phyloP scores from a whole-genome alignment of 2,797 vertebrate species.

The Enteromius paludinosus region DNA sequence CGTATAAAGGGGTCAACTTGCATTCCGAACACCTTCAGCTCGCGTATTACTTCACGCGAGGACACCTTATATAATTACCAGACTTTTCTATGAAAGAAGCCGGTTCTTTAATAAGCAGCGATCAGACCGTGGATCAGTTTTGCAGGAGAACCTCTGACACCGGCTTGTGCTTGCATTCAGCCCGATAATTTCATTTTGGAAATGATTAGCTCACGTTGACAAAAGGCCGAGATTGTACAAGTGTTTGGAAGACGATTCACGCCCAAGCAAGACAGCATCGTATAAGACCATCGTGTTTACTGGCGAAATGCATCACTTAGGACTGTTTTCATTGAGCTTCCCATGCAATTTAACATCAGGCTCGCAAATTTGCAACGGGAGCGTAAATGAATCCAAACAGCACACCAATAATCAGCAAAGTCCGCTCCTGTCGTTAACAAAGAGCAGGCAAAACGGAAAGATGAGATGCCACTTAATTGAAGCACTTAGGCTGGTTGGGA shows the following conservation, averaged over 20 bases:
- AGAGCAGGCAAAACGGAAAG: constrained; percentile 58
- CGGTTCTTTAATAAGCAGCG: constrained; percentile 20
- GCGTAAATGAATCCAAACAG: constrained; percentile 28
- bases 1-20: not conserved
- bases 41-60: not conserved
- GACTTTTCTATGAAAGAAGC: not conserved
- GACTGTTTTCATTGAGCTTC: not conserved
- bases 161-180: not conserved
- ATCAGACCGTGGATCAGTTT: not conserved
- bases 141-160: not conserved
- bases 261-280: not conserved
- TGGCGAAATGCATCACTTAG: not conserved
- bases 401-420: constrained; percentile 45
- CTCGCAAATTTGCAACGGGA: constrained; percentile 10
- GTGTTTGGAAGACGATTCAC: not conserved
- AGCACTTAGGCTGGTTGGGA: constrained; percentile 69
- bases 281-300: not conserved
- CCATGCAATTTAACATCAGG: not conserved
- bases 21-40: constrained; percentile 1
- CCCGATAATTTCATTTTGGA: constrained; percentile 19
- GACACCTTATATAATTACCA: constrained; percentile 21
- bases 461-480: constrained; percentile 71
- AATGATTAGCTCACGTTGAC: not conserved
- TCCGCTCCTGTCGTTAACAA: constrained; percentile 53
- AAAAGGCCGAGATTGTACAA: not conserved